phyloP scores from a whole-genome alignment of 2,888 invertebrate species.

The Lordiphosa fenestrarum region DNA sequence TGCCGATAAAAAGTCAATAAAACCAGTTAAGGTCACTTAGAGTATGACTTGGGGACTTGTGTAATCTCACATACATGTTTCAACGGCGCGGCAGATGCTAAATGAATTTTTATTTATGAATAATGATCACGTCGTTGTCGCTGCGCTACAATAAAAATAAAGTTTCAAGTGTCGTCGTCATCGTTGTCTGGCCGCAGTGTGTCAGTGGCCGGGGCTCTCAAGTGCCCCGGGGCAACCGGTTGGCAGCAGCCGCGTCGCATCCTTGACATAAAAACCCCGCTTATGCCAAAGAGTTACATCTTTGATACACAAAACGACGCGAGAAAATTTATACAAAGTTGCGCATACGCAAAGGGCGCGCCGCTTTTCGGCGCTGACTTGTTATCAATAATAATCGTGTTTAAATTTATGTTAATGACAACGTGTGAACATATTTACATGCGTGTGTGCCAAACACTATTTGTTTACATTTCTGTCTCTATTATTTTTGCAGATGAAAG shows the following conservation, averaged over 20 bases:
- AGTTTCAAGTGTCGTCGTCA: conserved; percentile 62
- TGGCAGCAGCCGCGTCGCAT: conserved; percentile 58
- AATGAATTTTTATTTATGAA: conserved; percentile 71
- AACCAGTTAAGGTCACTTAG: conserved; percentile 69
- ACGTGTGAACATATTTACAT: conserved; percentile 40
- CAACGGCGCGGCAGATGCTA: conserved; percentile 56
- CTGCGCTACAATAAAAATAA: conserved; percentile 62
- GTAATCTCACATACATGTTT: conserved; percentile 62
- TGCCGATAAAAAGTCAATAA: conserved; percentile 67
- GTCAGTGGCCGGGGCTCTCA: conserved; percentile 64
- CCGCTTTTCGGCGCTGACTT: conserved; percentile 3
- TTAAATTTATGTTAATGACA: conserved; percentile 43
- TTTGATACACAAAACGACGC: conserved; percentile 35
- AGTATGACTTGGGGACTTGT: conserved; percentile 40
- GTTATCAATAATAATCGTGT: conserved; percentile 34
- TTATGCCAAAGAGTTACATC: conserved; percentile 58
- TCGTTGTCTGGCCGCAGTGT: conserved; percentile 54
- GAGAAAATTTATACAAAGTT: conserved; percentile 50
- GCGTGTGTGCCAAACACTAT: conserved; percentile 19
- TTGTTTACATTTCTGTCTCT: conserved; percentile 12
- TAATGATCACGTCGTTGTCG: conserved; percentile 71
- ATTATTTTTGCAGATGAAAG: conserved; percentile 84
- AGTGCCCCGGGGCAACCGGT: conserved; percentile 76
- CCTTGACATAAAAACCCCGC: conserved; percentile 79
- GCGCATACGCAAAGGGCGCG: conserved; percentile 58